A percentile compares a stretch with the other conserved stretches of the same genome.
These are phyloP conservation scores for Drosophila recens DNA, from an alignment of 2,888 invertebrate species.

Conservation along the genomic window DNA sequence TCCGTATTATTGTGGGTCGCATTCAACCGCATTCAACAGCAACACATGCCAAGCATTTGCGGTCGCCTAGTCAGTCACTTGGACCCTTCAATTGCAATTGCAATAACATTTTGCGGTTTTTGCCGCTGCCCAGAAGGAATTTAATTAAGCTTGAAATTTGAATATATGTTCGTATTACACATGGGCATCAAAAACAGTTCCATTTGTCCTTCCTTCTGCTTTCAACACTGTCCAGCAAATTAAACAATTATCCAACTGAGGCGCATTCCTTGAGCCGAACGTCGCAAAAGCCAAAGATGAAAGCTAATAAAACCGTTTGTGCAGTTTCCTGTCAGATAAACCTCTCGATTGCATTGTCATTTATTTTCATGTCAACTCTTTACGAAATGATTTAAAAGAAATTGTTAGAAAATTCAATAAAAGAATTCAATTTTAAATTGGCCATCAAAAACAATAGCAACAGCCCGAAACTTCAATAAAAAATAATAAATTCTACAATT, in stretches of 20 bases:
- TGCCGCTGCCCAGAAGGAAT: slow-evolving; percentile 62
- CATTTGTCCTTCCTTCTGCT: background rate
- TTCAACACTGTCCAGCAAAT: slow-evolving; percentile 19
- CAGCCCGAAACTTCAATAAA: background rate
- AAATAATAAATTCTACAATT: no score
- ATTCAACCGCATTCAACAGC: slow-evolving; percentile 19
- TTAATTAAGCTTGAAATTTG: slow-evolving; percentile 68
- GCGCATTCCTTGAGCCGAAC: background rate
- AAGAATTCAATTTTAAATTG: background rate
- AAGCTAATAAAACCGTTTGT: background rate
- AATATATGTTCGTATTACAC: slow-evolving; percentile 13
- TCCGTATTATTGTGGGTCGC: slow-evolving; percentile 10
- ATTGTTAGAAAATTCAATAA: background rate
- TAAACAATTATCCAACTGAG: slow-evolving; percentile 21
- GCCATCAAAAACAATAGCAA: background rate
- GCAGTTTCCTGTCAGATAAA: background rate
- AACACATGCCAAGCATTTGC: slow-evolving; percentile 49
- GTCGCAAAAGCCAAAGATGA: slow-evolving; percentile 4
- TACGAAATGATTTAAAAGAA: background rate
- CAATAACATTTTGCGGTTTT: slow-evolving; percentile 71
- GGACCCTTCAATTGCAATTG: slow-evolving; percentile 61
- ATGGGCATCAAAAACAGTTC: background rate
- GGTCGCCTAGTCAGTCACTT: slow-evolving; percentile 53
- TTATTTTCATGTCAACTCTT: background rate
- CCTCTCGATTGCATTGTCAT: background rate